These are phyloP conservation scores for Cartodere bifasciata DNA, from an alignment of 2,888 invertebrate genomes.

Conservation along the genomic window DNA sequence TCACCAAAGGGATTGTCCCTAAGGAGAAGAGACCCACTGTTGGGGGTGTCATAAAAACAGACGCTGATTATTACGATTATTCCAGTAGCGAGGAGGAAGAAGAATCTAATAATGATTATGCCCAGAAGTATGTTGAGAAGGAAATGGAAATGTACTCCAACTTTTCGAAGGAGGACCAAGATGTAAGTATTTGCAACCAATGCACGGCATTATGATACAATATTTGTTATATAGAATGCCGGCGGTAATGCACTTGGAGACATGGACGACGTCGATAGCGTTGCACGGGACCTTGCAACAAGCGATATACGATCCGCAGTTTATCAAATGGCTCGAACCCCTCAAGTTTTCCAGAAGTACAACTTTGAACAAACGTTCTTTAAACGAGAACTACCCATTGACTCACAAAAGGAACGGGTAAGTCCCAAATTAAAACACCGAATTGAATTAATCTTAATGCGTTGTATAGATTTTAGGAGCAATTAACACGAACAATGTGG, in stretches of 20 bases:
- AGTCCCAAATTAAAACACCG: slow-evolving; percentile 3
- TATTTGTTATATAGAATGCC: slow-evolving; percentile 7
- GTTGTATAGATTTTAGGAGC: slow-evolving; percentile 49
- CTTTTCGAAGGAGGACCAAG: slow-evolving; percentile 8
- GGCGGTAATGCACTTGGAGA: too few relatives aligned
- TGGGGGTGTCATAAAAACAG: not conserved
- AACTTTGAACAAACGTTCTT: slow-evolving; percentile 18
- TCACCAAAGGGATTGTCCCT: not conserved
- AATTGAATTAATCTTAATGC: not conserved
- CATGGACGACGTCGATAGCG: slow-evolving; percentile 8
- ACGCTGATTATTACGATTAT: not conserved
- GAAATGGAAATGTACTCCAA: slow-evolving; percentile 24
- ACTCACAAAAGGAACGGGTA: slow-evolving; percentile 20
- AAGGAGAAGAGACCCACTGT: not conserved
- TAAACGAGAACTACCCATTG: slow-evolving; percentile 23
- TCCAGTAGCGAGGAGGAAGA: slow-evolving; percentile 5
- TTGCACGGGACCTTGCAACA: slow-evolving; percentile 5
- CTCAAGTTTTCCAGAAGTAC: slow-evolving; percentile 19
- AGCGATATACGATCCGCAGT: slow-evolving; percentile 9
- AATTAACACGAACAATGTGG: slow-evolving; percentile 56
- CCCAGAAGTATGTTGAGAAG: slow-evolving; percentile 22
- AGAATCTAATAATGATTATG: slow-evolving; percentile 16
- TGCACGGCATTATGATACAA: slow-evolving; percentile 6
- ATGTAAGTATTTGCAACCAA: slow-evolving; percentile 4
- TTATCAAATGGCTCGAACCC: slow-evolving; percentile 9